Evolutionary conservation across 2,113 vertebrate species (phyloP), one percentile per base, ranked within the genome.

Genomic region (Saccopteryx bilineata): DNA sequence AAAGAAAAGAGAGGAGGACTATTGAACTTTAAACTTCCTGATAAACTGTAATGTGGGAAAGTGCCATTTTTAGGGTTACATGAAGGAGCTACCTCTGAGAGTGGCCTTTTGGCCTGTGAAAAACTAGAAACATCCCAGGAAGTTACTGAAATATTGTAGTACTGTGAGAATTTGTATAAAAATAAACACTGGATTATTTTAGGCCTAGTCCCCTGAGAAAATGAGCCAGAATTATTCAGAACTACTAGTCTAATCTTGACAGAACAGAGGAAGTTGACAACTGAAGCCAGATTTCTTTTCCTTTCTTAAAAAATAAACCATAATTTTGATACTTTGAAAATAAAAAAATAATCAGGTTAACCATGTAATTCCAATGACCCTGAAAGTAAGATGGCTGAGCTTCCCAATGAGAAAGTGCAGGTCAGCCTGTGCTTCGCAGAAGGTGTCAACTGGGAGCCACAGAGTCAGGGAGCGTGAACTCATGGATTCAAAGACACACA

Each of bases 161-260:
- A 98, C 98, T 99, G 98, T 99, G 98, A 99, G 98, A 99, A 99
- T 98, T 98, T 98, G 98, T 98, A 98, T 99, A 98, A 99, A 99
- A 99, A 99, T 99, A 99, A 99, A 99, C 98, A 99, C 93, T 98
- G 98, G 98, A 99, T 99, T 99, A 99, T 99, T 99, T 99, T 98
- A 98, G 98, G 96, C 98, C 87, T 95, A 75, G 92, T 98, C 98
- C 97, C 98, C 98, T 98, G 98, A 98, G 98, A 98, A 98, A 98
- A 98, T 56, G 91, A 98, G 97, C 98, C 97, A 97, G 89, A 98
- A 98, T 98, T 98, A 98, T 97, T 98, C 97, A 98, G 98, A 98
- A 97, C 95, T 96, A 97, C 97, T 97, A 97, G 92, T 88, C 39
- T 98, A 99, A 98, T 98, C 98, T 98, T 99, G 98, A 98, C 98